Conservation (phyloP, 2,888 invertebrate species). For the Masnerella sp. region DNA sequence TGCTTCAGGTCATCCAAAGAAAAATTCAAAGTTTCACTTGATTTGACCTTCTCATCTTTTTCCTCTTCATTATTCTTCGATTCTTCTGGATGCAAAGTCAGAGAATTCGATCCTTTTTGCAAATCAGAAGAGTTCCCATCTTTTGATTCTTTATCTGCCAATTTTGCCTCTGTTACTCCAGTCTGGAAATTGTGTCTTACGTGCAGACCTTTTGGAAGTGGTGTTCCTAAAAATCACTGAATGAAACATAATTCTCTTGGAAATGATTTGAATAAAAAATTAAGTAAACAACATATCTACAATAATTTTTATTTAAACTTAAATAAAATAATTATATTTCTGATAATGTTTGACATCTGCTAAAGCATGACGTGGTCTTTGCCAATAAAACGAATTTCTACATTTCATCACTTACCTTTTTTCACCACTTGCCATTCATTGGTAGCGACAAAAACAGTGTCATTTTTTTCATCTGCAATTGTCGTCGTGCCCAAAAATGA, state of each 20-base stretch:
- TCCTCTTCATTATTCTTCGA: conserved; percentile 37
- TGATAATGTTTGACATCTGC: neutral
- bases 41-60: conserved; percentile 55
- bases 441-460: conserved; percentile 80
- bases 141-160: conserved; percentile 78
- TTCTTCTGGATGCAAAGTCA: conserved; percentile 70
- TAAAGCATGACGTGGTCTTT: conserved; percentile 62
- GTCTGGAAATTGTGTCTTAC: conserved; percentile 87
- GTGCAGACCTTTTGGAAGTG: conserved; percentile 86
- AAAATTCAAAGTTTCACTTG: conserved; percentile 65
- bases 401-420: conserved; percentile 78
- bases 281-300: neutral
- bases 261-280: neutral
- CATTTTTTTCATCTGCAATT: conserved; percentile 64
- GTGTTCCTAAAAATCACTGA: conserved; percentile 80
- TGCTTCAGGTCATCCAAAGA: conserved; percentile 71
- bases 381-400: conserved; percentile 1
- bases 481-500: neutral
- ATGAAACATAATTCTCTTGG: conserved; percentile 34
- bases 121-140: conserved; percentile 50
- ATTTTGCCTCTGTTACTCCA: conserved; percentile 86
- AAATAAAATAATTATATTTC: conserved; percentile 10
- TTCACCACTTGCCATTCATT: conserved; percentile 82
- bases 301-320: neutral
- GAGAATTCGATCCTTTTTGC: conserved; percentile 62